Base-by-base conservation (phyloP, 2,113 vertebrate species). In the Potamarius usumacintae region DNA sequence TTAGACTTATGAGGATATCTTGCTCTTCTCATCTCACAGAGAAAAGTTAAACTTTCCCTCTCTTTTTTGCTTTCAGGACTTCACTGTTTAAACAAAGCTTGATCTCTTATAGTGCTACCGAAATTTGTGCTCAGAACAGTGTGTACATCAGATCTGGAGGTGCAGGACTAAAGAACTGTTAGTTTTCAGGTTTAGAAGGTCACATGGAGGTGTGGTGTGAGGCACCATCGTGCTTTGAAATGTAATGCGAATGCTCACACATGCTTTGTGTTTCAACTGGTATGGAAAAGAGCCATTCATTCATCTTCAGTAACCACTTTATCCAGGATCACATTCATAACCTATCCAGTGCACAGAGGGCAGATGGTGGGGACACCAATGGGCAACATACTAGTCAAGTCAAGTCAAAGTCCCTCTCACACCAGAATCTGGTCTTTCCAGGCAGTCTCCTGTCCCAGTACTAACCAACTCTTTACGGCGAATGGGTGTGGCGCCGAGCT, bases 21-120 rank as follows among this genome's bases (percentile, higher is more conserved):
- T 67, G 84, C 81, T 18, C n/a, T 77, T 88, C 85, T 55, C 86
- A 58, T 89, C 83, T 82, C 67, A 78, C 20, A 14, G 57, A 90
- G 89, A 90, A 91, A 92, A 92, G 85, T 91, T 90, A 89, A 90
- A 89, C 92, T 89, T 86, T 92, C 89, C 91, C 84, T 69, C 71
- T 78, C 5, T 84, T 85, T 88, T 78, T 6, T 55, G 22, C 25
- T 65, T 20, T 92, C 93, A 92, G 92, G 88, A 88, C 80, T 85
- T 72, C 58, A 53, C 25, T 92, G 92, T 93, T 94, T 93, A 92
- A 92, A 91, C 91, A 85, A 85, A 82, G 89, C 83, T 89, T 94
- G 93, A 94, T 94, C 92, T 92, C 76, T 90, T 89, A 89, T 78
- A 89, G 88, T 82, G 7, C 85, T 53, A 25, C 17, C 22, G 83